Base-by-base conservation (phyloP, 2,113 vertebrate species). In the Entomyzon cyanotis region DNA sequence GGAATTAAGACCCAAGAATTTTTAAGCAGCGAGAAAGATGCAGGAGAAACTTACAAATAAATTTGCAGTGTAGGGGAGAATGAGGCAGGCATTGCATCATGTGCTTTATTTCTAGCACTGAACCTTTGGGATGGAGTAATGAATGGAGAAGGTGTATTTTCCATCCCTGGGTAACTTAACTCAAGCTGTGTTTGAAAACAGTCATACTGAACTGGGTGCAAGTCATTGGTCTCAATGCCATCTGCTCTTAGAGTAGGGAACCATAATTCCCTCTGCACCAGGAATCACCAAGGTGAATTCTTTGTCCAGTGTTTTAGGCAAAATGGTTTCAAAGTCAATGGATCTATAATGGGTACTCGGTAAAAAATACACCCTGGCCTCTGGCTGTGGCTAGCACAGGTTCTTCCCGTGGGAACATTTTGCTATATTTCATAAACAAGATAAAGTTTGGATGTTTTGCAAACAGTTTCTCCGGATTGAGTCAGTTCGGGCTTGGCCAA, bases 1-100 rank as follows among this genome's bases (percentile, higher is more conserved):
- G 73, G 73, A 97, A 80, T 94, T 82, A 62, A 76, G 63, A 80
- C 49, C 81, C 87, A 93, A 87, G 86, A 87, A 91, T 52, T 52
- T 94, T 81, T 64, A 78, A 83, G 15, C n/a, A 44, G 24, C 0
- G 0, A 93, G 44, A 74, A 80, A 90, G 44, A 47, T 46, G 52
- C 47, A 84, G n/a, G 56, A 87, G 76, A 84, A 92, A 53, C 50
- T 46, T 77, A 58, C 3, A 70, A 56, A 74, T 50, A 64, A 70
- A 56, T 78, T 55, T 69, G 18, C 17, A 33, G 17, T 4, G 4
- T 63, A 42, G 47, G 20, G 17, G 7, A 19, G 39, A 78, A 52
- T 35, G 39, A 81, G 68, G 41, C 39, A n/a, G 53, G 21, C 25
- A 14, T 91, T 80, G 31, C 84, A 83, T 58, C n/a, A 44, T 58